Conservation (phyloP, 2,888 invertebrate species). For the Belgica antarctica region DNA sequence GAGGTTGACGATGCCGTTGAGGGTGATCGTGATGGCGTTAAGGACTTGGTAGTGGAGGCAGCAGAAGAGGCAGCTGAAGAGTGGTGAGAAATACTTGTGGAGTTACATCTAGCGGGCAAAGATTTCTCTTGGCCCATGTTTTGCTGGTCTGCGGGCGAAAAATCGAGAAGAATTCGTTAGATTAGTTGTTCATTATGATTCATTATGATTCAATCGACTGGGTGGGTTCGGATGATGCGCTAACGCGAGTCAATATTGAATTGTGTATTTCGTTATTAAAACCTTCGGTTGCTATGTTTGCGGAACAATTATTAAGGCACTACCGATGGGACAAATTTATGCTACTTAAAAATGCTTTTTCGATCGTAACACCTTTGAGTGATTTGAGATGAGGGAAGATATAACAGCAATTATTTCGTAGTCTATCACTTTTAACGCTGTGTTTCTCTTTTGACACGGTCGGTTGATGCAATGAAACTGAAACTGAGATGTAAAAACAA, state of each 20-base stretch:
- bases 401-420: too few species aligned
- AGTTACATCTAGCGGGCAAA: slow-evolving; percentile 50
- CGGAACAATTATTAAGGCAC: slow-evolving; percentile 5
- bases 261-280: neutral
- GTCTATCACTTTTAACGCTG: too few species aligned
- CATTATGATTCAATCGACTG: neutral
- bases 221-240: too few species aligned
- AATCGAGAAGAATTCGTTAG: too few species aligned
- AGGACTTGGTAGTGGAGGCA: slow-evolving; percentile 35
- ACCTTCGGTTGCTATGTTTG: too few species aligned
- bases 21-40: slow-evolving; percentile 51
- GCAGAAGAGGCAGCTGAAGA: slow-evolving; percentile 43
- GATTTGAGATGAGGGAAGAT: too few species aligned
- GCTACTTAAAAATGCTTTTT: neutral
- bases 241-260: too few species aligned
- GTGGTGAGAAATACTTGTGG: slow-evolving; percentile 44
- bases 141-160: slow-evolving; percentile 46
- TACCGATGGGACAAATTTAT: neutral
- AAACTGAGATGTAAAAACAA: slow-evolving; percentile 5
- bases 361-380: neutral
- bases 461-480: slow-evolving; percentile 41
- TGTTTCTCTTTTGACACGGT: slow-evolving; percentile 21
- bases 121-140: slow-evolving; percentile 58
- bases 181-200: too few species aligned
- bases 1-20: slow-evolving; percentile 54